phyloP scores from a whole-genome alignment of 2,888 invertebrate species.

The Spisula solida region DNA sequence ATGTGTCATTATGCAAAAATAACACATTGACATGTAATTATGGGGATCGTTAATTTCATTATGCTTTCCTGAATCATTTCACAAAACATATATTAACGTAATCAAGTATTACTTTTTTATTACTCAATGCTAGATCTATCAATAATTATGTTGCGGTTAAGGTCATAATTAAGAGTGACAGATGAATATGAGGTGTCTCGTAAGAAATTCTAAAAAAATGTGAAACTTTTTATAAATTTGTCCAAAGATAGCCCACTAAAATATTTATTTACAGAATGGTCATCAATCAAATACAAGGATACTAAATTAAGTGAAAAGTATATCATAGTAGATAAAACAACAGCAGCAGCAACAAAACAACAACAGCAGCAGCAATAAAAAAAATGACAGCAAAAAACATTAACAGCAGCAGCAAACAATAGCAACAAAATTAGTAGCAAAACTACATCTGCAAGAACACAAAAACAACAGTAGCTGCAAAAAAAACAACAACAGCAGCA shows the following conservation, averaged over 20 bases:
- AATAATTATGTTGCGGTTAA: not conserved
- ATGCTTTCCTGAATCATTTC: not conserved
- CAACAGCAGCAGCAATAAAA: not conserved
- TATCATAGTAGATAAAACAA: no score
- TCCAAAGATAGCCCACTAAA: not conserved
- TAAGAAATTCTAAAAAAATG: no score
- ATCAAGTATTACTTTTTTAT: not conserved
- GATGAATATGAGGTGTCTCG: no score
- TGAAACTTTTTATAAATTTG: not conserved
- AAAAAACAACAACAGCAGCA: not conserved
- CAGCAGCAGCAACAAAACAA: no score
- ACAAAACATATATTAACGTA: not conserved
- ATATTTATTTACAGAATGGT: not conserved
- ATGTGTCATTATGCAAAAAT: conserved; percentile 2
- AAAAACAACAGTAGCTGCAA: no score
- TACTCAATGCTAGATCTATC: not conserved
- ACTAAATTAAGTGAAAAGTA: no score
- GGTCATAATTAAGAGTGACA: not conserved
- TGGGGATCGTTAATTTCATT: not conserved
- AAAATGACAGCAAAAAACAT: no score
- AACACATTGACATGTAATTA: not conserved
- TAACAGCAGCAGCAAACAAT: not conserved
- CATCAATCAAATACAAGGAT: not conserved
- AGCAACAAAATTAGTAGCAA: no score
- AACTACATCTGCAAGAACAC: no score